Percentiles rank a stretch among this genome's conserved stretches.
These are phyloP conservation scores for Nephrocerus scutellatus DNA, from an alignment of 2,888 invertebrate species.

Conservation along the genomic window DNA sequence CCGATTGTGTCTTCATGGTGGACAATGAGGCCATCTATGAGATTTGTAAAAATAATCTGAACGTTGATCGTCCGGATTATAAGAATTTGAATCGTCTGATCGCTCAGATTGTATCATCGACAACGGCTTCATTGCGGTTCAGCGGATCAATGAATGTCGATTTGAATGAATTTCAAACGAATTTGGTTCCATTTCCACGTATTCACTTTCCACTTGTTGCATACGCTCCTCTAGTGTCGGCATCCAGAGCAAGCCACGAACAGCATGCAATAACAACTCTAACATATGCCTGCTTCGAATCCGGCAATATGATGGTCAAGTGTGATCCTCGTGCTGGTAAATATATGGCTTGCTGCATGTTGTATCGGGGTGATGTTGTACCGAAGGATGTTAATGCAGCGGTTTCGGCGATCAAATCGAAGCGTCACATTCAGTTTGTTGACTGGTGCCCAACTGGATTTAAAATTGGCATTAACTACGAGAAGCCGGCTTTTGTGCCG, in stretches of 20 bases:
- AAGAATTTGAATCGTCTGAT: conserved; percentile 63
- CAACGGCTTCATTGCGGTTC: conserved; percentile 80
- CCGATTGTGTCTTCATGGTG: conserved; percentile 90
- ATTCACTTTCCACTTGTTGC: conserved; percentile 59
- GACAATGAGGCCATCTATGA: conserved; percentile 96
- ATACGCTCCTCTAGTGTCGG: conserved; percentile 40
- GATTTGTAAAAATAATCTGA: conserved; percentile 77
- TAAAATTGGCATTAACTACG: conserved; percentile 80
- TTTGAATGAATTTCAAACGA: conserved; percentile 83
- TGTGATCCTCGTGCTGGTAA: conserved; percentile 77
- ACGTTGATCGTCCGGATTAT: conserved; percentile 66
- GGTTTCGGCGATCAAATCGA: conserved; percentile 69
- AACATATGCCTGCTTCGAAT: conserved; percentile 82
- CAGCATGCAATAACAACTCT: conserved; percentile 59
- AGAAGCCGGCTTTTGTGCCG: conserved; percentile 70
- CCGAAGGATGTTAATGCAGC: conserved; percentile 83
- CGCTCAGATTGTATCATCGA: conserved; percentile 74
- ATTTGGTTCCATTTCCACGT: conserved; percentile 84
- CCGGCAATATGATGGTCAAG: conserved; percentile 81
- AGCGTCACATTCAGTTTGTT: conserved; percentile 78
- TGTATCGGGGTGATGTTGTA: conserved; percentile 85
- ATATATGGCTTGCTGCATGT: conserved; percentile 84
- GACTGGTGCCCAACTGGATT: conserved; percentile 94
- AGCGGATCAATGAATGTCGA: conserved; percentile 87
- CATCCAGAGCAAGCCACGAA: conserved; percentile 36